Conservation (phyloP, 2,113 vertebrate genomes). For the Oryzias javanicus region DNA sequence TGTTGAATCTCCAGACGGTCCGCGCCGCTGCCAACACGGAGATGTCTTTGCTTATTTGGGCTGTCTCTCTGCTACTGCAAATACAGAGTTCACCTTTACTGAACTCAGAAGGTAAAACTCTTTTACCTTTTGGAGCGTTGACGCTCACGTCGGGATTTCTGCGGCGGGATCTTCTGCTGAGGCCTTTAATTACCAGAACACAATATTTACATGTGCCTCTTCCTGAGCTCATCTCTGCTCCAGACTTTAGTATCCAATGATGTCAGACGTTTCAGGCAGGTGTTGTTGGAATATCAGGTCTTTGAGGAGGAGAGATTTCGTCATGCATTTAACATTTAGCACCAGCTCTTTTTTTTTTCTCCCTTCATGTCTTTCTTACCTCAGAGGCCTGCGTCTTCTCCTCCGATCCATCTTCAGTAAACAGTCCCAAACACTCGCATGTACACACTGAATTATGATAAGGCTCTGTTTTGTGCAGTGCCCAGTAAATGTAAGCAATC, state of each 20-base stretch:
- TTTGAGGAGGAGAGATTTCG: slow-evolving; percentile 12
- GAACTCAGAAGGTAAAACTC: too few species aligned
- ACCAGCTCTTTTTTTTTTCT: neutral
- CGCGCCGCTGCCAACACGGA: too few species aligned
- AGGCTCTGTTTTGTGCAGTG: slow-evolving; percentile 24
- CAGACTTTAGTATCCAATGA: slow-evolving; percentile 19
- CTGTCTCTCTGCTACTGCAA: too few species aligned
- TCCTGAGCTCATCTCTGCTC: slow-evolving; percentile 7
- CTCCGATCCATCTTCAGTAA: slow-evolving; percentile 29
- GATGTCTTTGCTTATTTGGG: too few species aligned
- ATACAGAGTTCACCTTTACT: too few species aligned
- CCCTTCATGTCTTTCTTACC: slow-evolving; percentile 18
- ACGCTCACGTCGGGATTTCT: slow-evolving; percentile 5
- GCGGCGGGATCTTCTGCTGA: neutral
- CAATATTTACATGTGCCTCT: slow-evolving; percentile 49
- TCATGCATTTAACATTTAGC: slow-evolving; percentile 16
- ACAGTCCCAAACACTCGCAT: slow-evolving; percentile 48
- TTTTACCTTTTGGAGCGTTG: too few species aligned
- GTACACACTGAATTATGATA: slow-evolving; percentile 39
- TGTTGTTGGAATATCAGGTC: slow-evolving; percentile 26
- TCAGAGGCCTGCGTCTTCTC: slow-evolving; percentile 4
- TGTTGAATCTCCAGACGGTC: too few species aligned
- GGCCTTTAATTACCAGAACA: slow-evolving; percentile 24
- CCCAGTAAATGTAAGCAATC: slow-evolving; percentile 31
- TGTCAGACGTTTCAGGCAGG: slow-evolving; percentile 42